phyloP scores from a whole-genome alignment of 2,797 vertebrate species.

The Anguilla obscura region DNA sequence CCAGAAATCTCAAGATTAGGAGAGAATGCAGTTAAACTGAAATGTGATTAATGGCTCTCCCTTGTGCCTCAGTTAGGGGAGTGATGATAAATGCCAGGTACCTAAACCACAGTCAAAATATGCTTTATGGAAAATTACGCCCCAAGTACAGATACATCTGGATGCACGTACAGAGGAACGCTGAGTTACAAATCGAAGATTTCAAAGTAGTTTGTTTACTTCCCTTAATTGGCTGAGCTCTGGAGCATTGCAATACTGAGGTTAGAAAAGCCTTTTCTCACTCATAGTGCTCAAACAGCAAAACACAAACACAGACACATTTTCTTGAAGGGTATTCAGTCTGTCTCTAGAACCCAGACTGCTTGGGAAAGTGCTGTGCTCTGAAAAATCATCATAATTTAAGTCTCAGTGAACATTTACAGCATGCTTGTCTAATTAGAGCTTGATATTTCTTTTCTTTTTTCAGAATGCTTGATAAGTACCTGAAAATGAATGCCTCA shows the following conservation, averaged over 20 bases:
- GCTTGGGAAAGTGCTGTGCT: background rate
- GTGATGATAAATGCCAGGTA: conserved; percentile 16
- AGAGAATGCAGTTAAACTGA: conserved; percentile 30
- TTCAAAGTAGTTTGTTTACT: conserved; percentile 7
- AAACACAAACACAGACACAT: background rate
- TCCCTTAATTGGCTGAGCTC: background rate
- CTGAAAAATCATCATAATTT: background rate
- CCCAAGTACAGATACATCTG: background rate
- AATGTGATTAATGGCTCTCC: conserved; percentile 30
- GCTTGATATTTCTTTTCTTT: background rate
- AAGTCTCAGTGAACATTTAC: background rate
- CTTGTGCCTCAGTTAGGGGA: conserved; percentile 25
- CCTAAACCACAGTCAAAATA: background rate
- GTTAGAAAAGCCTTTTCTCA: background rate
- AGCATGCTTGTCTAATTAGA: background rate
- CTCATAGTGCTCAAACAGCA: conserved; percentile 10
- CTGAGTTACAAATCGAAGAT: background rate
- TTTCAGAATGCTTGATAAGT: background rate
- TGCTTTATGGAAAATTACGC: background rate
- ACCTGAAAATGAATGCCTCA: background rate
- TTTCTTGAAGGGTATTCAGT: conserved; percentile 8
- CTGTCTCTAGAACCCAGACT: background rate
- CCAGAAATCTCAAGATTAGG: conserved; percentile 21
- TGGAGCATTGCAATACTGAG: background rate
- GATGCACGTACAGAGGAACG: background rate